phyloP scores from a whole-genome alignment of 2,888 invertebrate species.

The Nemurella pictetii region DNA sequence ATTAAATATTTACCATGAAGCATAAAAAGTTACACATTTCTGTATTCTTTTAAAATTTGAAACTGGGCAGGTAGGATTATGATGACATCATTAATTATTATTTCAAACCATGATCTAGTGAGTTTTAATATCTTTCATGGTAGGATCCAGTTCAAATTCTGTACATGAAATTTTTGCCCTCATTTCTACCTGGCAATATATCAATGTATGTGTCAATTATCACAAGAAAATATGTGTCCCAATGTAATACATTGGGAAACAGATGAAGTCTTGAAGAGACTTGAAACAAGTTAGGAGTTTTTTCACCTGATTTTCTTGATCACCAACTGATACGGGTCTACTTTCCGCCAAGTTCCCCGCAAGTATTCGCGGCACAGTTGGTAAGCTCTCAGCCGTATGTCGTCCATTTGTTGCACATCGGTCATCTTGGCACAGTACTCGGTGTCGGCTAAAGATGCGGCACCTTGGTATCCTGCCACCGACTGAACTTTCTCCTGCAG shows the following conservation, averaged over 20 bases:
- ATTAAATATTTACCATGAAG: too few relatives aligned
- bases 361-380: conserved; percentile 53
- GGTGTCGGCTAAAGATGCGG: neutral
- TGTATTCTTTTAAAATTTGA: too few relatives aligned
- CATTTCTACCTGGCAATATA: neutral
- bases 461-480: neutral
- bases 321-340: conserved; percentile 51
- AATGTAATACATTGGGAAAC: too few relatives aligned
- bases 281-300: too few relatives aligned
- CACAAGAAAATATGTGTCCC: conserved; percentile 18
- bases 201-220: neutral
- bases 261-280: too few relatives aligned
- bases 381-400: conserved; percentile 50
- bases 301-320: conserved; percentile 52
- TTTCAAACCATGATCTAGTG: too few relatives aligned
- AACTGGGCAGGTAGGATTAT: too few relatives aligned
- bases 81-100: too few relatives aligned
- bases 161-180: too few relatives aligned
- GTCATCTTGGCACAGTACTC: conserved; percentile 10
- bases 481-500: neutral
- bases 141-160: too few relatives aligned
- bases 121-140: too few relatives aligned
- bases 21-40: too few relatives aligned
- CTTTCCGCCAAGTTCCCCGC: conserved; percentile 54
- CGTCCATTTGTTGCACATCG: conserved; percentile 43